Evolutionary conservation across 1,140 invertebrate species (phyloP).

Genomic region (Drosophila sp.): DNA sequence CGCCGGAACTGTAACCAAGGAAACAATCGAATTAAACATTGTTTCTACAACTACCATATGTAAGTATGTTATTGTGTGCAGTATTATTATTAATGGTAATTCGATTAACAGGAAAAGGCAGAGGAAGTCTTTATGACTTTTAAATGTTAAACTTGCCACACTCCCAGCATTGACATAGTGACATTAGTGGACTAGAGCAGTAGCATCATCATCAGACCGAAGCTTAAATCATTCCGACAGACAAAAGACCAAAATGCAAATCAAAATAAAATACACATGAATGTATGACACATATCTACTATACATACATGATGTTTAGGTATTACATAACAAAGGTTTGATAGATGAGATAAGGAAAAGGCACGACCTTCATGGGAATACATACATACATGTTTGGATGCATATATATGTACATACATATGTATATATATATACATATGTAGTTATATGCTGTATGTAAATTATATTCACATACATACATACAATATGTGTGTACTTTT

Average conservation of each 20-base stretch:
- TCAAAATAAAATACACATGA: conserved; percentile 3
- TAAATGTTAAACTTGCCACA: conserved; percentile 14
- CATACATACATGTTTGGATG: background rate
- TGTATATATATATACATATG: background rate
- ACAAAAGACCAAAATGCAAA: conserved; percentile 35
- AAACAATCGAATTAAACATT: conserved; percentile 21
- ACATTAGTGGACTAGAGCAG: conserved; percentile 47
- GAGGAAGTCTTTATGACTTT: conserved; percentile 34
- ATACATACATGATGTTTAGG: background rate
- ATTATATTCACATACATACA: no score
- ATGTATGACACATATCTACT: background rate
- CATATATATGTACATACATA: background rate
- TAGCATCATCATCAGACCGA: background rate
- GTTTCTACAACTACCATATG: background rate
- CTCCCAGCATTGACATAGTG: conserved; percentile 60
- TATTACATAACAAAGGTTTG: background rate
- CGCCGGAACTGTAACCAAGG: conserved; percentile 67
- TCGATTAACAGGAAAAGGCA: no score
- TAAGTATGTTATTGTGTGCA: no score
- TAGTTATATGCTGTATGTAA: no score
- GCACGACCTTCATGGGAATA: conserved; percentile 9
- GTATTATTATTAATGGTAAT: no score
- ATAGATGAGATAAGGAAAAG: conserved; percentile 7
- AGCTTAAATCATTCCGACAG: conserved; percentile 31
- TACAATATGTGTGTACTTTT: background rate